Conservation (phyloP, 2,113 vertebrate species). For the Urocitellus parryii region DNA sequence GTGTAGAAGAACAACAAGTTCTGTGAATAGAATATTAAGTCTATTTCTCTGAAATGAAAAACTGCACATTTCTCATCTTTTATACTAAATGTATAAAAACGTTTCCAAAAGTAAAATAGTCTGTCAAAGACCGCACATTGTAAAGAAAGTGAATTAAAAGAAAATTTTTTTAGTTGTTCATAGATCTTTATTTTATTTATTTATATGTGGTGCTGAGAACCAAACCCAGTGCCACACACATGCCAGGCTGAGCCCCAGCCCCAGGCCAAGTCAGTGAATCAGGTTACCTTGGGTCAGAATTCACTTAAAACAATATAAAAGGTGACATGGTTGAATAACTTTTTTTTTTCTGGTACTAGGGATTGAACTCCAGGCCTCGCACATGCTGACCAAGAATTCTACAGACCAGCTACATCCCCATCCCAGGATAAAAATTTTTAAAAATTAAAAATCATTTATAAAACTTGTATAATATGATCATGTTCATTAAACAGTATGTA, state of each 20-base stretch:
- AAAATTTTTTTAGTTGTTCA: too few relatives aligned
- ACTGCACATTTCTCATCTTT: too few relatives aligned
- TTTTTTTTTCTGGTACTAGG: not conserved
- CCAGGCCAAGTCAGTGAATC: not conserved
- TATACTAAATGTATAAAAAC: too few relatives aligned
- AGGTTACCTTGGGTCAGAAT: slow-evolving; percentile 1
- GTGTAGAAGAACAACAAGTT: not conserved
- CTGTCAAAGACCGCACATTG: not conserved
- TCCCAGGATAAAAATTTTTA: not conserved
- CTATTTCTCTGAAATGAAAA: too few relatives aligned
- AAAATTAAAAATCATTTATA: slow-evolving; percentile 5
- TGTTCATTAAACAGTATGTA: not conserved
- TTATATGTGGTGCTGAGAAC: too few relatives aligned
- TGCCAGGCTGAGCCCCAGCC: too few relatives aligned
- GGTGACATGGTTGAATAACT: not conserved
- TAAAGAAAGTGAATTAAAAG: not conserved
- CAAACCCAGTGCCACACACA: too few relatives aligned
- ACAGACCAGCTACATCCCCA: too few relatives aligned
- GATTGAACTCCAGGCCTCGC: too few relatives aligned
- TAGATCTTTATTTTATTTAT: not conserved
- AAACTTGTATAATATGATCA: not conserved
- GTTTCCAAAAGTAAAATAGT: slow-evolving; percentile 1
- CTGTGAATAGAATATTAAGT: too few relatives aligned
- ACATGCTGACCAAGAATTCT: too few relatives aligned
- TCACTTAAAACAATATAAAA: slow-evolving; percentile 60